Evolutionary conservation across 2,888 invertebrate species (phyloP), one percentile per base, ranked within the genome.

Genomic region (Eupithecia subumbrata): DNA sequence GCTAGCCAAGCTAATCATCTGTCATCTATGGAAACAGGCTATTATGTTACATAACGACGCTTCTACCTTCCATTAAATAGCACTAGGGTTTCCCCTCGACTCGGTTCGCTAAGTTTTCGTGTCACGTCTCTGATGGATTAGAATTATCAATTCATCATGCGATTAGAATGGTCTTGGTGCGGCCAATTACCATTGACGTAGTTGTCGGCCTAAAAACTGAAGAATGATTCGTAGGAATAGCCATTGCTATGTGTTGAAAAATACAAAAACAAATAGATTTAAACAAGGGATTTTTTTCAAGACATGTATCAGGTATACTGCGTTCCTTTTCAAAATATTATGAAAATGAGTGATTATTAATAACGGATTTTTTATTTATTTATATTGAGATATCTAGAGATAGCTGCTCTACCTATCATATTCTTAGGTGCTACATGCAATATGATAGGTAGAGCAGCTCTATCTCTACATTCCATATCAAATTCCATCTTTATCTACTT

Each of bases 1-100:
- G 76, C 75, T 73, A 77, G 73, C 75, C 77, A 75, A 67, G 64
- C 66, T 79, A 79, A 80, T 79, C 68, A 76, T 68, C 25, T 66
- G 67, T 64, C 25, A 25, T 60, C 22, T 25, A 25, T 72, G 69
- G 75, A 71, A 78, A 78, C 52, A 52, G 79, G 52, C 76, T 73
- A 77, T 79, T 79, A 78, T 73, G 75, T 71, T 79, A 73, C 34
- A 72, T 73, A 76, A 76, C 74, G 71, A 72, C 52, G 40, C 16
- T 25, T 68, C 7, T 45, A 45, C 43, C 67, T 22, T 18, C 14
- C 14, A 22, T 67, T 60, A 60, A 64, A 67, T 71, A 34, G 30
- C 70, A 64, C 64, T 71, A 68, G 71, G 52, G 34, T 64, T 71
- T 69, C 71, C 52, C 52, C 68, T 37, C 72, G 74, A 34, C 43